Conservation (phyloP, 30 jellyfish, hydroid and myxozoan genomes). For the Mastigias papua region DNA sequence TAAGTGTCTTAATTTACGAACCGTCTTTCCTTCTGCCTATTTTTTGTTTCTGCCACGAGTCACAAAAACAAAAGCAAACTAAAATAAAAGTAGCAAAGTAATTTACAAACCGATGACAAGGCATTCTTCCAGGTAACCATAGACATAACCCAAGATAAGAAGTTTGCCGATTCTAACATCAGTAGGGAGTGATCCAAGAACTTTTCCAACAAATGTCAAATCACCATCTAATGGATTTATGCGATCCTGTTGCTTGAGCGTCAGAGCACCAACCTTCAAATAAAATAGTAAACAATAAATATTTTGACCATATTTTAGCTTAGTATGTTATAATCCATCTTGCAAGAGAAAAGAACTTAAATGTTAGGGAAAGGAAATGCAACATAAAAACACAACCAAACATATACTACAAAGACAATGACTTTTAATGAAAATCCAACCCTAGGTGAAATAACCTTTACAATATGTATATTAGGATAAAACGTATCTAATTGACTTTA, state of each 20-base stretch:
- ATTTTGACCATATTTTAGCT: background rate
- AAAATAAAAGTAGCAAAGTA: background rate
- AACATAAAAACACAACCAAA: no score
- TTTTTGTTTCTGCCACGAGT: no score
- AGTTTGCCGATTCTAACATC: slow-evolving; percentile 92
- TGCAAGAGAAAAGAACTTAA: no score
- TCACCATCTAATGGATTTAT: slow-evolving; percentile 96
- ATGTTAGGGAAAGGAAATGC: no score
- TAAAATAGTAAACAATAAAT: background rate
- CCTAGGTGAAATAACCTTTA: no score
- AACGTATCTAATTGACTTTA: no score
- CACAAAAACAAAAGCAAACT: no score
- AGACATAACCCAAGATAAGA: slow-evolving; percentile 83
- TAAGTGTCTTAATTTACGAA: no score
- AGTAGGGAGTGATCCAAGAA: slow-evolving; percentile 91
- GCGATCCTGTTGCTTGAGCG: slow-evolving; percentile 82
- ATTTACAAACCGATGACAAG: slow-evolving; percentile 87
- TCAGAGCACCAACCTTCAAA: slow-evolving; percentile 93
- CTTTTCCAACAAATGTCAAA: slow-evolving; percentile 92
- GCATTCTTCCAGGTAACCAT: slow-evolving; percentile 96
- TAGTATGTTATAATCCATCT: background rate
- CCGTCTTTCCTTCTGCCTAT: no score
- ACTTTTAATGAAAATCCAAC: no score
- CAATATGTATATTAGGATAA: no score
- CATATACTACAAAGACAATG: no score